Evolutionary conservation across 2,113 vertebrate species (phyloP), one percentile per base, ranked within the genome.

Genomic region (Paracanthobrama guichenoti): DNA sequence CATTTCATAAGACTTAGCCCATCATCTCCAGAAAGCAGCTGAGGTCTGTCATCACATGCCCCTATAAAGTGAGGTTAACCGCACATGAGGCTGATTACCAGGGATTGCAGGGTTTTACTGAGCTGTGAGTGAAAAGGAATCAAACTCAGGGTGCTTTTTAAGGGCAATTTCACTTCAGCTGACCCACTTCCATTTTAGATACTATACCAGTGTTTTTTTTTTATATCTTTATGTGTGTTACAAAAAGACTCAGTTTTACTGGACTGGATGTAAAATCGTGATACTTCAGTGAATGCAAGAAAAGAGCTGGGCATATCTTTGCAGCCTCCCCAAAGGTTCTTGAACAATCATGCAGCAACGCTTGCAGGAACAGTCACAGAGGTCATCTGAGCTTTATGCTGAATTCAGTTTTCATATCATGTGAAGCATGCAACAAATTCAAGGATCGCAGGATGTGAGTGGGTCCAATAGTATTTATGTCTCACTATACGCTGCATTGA

Each of bases 211-310:
- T 13, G 48, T 42, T 69, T 89, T 78, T 90, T 87, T 85, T 89
- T 82, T 85, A 80, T 86, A 82, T 89, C 84, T 90, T 90, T 91
- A 90, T 81, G 86, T 87, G 83, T 89, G 90, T 90, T 88, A 90
- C 57, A 48, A 87, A 89, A 89, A 16, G 57, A 89, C 44, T 86
- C 88, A 85, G 84, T 57, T 55, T 42, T 13, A 48, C 82, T 89
- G 87, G 83, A 64, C 67, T 85, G 82, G 80, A 88, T 85, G 71
- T 85, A 67, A 90, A 85, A 80, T 85, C 82, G 79, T 80, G 64
- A 90, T 88, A 84, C 57, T 14, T 88, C 85, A 85, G 77, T 90
- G 85, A 83, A 53, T 20, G 53, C 53, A 55, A 20, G 2, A 55
- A 55, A 55, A 20, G 16, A 53, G 48, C 16, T 53, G 6, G 6